Evolutionary conservation across 53 echinoderm and acorn worm genomes (phyloP).

Genomic region (Henricia sp.): DNA sequence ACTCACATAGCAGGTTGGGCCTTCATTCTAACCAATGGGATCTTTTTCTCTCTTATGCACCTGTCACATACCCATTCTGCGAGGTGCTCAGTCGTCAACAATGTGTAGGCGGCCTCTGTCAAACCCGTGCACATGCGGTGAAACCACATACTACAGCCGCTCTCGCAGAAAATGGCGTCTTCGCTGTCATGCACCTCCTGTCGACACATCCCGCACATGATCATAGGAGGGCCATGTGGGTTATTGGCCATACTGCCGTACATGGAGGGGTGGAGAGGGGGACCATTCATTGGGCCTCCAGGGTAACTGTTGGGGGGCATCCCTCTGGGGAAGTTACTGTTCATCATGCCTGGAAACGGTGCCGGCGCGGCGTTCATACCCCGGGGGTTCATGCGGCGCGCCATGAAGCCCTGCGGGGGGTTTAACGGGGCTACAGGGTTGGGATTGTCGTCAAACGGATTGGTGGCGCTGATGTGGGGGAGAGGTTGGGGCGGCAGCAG

Average conservation of each 20-base stretch:
- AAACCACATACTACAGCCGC: conserved; percentile 86
- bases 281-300: conserved; percentile 16
- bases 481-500: conserved; percentile 79
- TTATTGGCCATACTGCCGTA: conserved; percentile 38
- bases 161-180: conserved; percentile 85
- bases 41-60: conserved; percentile 92
- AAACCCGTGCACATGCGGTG: conserved; percentile 92
- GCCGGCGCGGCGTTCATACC: conserved; percentile 20
- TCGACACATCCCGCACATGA: conserved; percentile 88
- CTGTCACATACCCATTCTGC: conserved; percentile 98
- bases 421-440: conserved; percentile 57
- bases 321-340: conserved; percentile 40
- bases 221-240: conserved; percentile 66
- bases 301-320: conserved; percentile 32
- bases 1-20: conserved; percentile 77
- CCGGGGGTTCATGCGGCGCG: conserved; percentile 62
- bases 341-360: conserved; percentile 40
- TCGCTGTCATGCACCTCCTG: conserved; percentile 89
- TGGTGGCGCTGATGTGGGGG: conserved; percentile 81
- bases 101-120: conserved; percentile 81
- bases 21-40: conserved; percentile 84
- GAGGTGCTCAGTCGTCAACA: conserved; percentile 81
- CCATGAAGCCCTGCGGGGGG: conserved; percentile 66
- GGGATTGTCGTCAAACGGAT: conserved; percentile 95
- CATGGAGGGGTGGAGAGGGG: conserved; percentile 84